These are phyloP conservation scores for Sesia bembeciformis DNA, from an alignment of 2,888 invertebrate species.

Conservation along the genomic window DNA sequence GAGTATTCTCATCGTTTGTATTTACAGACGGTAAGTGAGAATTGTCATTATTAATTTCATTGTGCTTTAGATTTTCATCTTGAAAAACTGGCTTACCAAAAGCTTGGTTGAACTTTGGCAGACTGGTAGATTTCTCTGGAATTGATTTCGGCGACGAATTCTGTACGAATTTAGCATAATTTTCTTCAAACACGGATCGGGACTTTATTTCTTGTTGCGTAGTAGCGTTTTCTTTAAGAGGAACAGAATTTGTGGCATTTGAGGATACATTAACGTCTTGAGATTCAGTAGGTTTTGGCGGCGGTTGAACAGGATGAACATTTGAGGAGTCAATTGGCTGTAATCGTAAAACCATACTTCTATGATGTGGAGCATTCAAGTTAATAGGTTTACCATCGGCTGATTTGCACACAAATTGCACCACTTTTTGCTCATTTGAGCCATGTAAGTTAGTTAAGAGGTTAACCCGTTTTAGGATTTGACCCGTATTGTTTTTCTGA, in stretches of 20 bases:
- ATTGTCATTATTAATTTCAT: conserved; percentile 33
- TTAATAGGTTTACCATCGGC: conserved; percentile 75
- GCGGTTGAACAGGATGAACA: conserved; percentile 19
- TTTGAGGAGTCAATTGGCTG: conserved; percentile 57
- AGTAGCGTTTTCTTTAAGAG: conserved; percentile 27
- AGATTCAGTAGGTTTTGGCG: conserved; percentile 32
- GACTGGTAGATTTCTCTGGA: conserved; percentile 61
- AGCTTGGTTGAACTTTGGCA: conserved; percentile 86
- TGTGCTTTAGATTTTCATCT: conserved; percentile 45
- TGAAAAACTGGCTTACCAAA: conserved; percentile 83
- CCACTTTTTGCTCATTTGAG: conserved; percentile 67
- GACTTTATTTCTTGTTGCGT: conserved; percentile 62
- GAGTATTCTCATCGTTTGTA: conserved; percentile 28
- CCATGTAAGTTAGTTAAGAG: conserved; percentile 66
- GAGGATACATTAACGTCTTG: conserved; percentile 34
- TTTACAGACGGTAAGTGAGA: conserved; percentile 27
- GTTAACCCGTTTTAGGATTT: conserved; percentile 64
- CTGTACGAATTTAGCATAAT: conserved; percentile 72
- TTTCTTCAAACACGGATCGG: conserved; percentile 70
- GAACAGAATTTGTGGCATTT: conserved; percentile 17
- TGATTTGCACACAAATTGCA: conserved; percentile 78
- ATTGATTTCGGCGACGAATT: conserved; percentile 42
- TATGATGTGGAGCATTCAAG: conserved; percentile 67
- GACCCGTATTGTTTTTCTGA: conserved; percentile 45
- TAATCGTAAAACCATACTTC: conserved; percentile 65